These are phyloP conservation scores for Danaus chrysippus DNA, from an alignment of 2,888 invertebrate genomes.

Conservation along the genomic window DNA sequence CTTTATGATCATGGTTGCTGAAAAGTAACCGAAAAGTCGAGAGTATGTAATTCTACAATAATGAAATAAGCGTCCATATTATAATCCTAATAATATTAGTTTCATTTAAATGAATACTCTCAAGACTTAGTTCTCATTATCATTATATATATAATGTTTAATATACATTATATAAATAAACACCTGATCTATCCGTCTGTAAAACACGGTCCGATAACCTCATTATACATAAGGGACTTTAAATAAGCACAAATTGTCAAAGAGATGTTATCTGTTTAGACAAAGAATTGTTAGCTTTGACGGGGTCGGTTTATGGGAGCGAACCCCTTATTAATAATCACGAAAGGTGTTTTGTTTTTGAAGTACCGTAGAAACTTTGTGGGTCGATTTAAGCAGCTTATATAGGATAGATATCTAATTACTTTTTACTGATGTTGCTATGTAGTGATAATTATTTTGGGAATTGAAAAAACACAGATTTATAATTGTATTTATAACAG, in stretches of 20 bases:
- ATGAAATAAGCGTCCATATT: too few species aligned
- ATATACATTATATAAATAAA: too few species aligned
- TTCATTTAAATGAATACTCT: too few species aligned
- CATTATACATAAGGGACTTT: slow-evolving; percentile 42
- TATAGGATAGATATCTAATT: neutral
- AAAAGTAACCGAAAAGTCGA: too few species aligned
- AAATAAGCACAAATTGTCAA: slow-evolving; percentile 79
- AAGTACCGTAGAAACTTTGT: slow-evolving; percentile 16
- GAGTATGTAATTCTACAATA: too few species aligned
- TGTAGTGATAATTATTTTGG: too few species aligned
- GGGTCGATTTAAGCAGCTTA: slow-evolving; percentile 35
- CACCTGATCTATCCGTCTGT: neutral
- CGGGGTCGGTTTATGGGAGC: slow-evolving; percentile 72
- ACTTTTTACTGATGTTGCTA: too few species aligned
- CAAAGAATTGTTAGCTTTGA: slow-evolving; percentile 76
- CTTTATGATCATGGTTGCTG: too few species aligned
- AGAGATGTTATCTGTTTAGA: slow-evolving; percentile 78
- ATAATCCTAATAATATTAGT: too few species aligned
- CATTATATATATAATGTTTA: neutral
- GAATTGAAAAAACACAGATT: too few species aligned
- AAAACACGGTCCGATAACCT: slow-evolving; percentile 2
- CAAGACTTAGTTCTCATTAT: too few species aligned
- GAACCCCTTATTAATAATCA: slow-evolving; percentile 69
- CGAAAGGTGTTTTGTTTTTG: slow-evolving; percentile 45
- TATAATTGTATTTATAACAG: too few species aligned